Evolutionary conservation across 2,113 vertebrate species (phyloP).

Genomic region (Eulacestoma nigropectus): DNA sequence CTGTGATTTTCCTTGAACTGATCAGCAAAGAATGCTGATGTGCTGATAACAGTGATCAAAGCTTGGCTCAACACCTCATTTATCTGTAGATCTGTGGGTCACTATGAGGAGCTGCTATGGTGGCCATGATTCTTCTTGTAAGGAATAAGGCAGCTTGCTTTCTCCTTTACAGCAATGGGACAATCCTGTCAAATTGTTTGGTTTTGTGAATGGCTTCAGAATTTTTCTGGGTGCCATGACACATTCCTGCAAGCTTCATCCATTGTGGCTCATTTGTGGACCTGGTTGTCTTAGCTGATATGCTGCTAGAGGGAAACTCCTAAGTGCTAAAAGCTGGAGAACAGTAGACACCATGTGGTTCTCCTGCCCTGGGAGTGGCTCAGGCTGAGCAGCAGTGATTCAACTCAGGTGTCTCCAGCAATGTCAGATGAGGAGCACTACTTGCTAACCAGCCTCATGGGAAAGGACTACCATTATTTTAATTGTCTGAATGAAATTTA

Average conservation of each 20-base stretch:
- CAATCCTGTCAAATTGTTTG: neutral
- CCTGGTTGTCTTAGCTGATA: neutral
- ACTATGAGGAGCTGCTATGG: neutral
- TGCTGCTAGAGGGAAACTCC: neutral
- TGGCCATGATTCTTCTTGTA: neutral
- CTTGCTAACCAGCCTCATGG: neutral
- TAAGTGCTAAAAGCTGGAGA: neutral
- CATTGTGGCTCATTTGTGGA: neutral
- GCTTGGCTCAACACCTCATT: neutral
- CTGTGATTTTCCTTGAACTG: neutral
- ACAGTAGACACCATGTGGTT: neutral
- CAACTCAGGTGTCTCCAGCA: neutral
- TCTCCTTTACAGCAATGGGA: neutral
- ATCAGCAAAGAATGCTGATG: neutral
- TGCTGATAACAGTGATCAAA: neutral
- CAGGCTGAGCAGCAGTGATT: neutral
- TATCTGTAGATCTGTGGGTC: neutral
- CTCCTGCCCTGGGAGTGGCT: neutral
- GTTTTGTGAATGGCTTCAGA: neutral
- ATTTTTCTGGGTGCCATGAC: neutral
- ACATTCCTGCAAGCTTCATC: neutral
- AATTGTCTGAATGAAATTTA: neutral
- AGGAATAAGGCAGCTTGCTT: neutral
- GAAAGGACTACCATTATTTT: neutral
- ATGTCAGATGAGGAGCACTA: neutral